Evolutionary conservation across 2,888 invertebrate genomes (phyloP), one percentile per base, ranked within the genome.

Genomic region (Netelia melanura): DNA sequence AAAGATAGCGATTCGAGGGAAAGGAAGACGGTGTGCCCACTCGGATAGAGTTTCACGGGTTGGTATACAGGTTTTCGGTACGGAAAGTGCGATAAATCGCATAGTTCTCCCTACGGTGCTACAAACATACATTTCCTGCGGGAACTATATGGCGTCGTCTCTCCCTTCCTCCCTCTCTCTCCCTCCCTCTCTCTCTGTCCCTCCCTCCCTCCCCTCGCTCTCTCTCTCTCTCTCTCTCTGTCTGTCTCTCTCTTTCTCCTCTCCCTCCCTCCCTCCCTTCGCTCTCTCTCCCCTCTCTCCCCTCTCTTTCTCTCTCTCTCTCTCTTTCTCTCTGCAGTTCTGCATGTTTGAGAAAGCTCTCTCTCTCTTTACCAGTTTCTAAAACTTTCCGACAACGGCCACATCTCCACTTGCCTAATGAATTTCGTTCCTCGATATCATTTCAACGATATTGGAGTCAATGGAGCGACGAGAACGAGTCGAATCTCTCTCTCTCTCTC

Each of bases 21-120:
- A 23, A 82, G 82, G 71, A 80, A 62, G 71, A n/a, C 52, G 62
- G 52, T 48, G 54, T 23, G 58, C 44, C 43, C 64, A 56, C 23
- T 56, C 30, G 56, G 48, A 56, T 38, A 48, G 72, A 78, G 75
- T 81, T 81, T 76, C 52, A 56, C 52, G 30, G 52, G 72, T 67
- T 76, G n/a, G 21, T 21, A 68, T 79, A 48, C 71, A 79, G 78
- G 85, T 74, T 71, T 61, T 82, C 56, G 44, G 10, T 62, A 71
- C 79, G 83, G 77, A 79, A 85, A 86, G 84, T 86, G 74, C 88
- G 81, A 88, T 88, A 88, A 88, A 88, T 88, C 85, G 83, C 81
- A 56, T 56, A 38, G 75, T 82, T 67, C 74, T 75, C 80, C 81
- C 85, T 56, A 64, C 48, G 77, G 81, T 77, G 65, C 83, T 75